A percentile compares a stretch with the other conserved stretches of the same genome.
These are phyloP conservation scores for Drosophila differens DNA, from an alignment of 2,888 invertebrate species.

Conservation along the genomic window DNA sequence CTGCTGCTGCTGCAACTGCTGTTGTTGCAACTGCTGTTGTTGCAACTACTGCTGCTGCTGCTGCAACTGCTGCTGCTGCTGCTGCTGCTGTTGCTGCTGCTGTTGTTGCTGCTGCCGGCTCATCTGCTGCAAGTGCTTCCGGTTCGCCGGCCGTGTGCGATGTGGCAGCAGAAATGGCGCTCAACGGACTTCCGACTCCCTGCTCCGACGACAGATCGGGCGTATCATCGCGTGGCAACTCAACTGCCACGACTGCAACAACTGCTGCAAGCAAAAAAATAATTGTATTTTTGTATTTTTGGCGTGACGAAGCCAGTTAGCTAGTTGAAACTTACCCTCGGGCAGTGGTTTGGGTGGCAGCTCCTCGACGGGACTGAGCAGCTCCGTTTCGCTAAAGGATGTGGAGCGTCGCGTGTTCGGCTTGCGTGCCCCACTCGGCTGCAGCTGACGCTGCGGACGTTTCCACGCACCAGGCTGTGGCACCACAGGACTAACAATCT, in stretches of 20 bases:
- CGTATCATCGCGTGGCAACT: slow-evolving; percentile 81
- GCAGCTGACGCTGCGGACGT: slow-evolving; percentile 85
- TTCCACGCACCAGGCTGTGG: slow-evolving; percentile 96
- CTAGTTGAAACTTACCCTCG: slow-evolving; percentile 66
- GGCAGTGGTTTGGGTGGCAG: slow-evolving; percentile 59
- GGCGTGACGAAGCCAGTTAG: neutral
- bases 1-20: slow-evolving; percentile 7
- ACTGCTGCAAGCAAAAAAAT: neutral
- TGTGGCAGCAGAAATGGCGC: slow-evolving; percentile 74
- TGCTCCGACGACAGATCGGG: slow-evolving; percentile 78
- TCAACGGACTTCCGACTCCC: slow-evolving; percentile 74
- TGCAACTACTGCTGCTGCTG: slow-evolving; percentile 13
- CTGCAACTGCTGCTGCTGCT: slow-evolving; percentile 7
- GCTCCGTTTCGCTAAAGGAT: slow-evolving; percentile 86
- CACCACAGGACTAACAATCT: slow-evolving; percentile 96
- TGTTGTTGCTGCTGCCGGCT: slow-evolving; percentile 18
- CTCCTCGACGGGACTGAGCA: slow-evolving; percentile 85
- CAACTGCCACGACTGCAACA: slow-evolving; percentile 26
- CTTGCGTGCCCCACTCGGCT: slow-evolving; percentile 83
- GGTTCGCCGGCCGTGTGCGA: slow-evolving; percentile 74
- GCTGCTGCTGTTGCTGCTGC: slow-evolving; percentile 1
- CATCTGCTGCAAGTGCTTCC: slow-evolving; percentile 58
- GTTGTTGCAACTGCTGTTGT: neutral
- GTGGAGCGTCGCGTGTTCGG: slow-evolving; percentile 83
- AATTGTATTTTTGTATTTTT: neutral